Evolutionary conservation across 2,113 vertebrate genomes (phyloP), one percentile per base, ranked within the genome.

Genomic region (Stercorarius parasiticus): DNA sequence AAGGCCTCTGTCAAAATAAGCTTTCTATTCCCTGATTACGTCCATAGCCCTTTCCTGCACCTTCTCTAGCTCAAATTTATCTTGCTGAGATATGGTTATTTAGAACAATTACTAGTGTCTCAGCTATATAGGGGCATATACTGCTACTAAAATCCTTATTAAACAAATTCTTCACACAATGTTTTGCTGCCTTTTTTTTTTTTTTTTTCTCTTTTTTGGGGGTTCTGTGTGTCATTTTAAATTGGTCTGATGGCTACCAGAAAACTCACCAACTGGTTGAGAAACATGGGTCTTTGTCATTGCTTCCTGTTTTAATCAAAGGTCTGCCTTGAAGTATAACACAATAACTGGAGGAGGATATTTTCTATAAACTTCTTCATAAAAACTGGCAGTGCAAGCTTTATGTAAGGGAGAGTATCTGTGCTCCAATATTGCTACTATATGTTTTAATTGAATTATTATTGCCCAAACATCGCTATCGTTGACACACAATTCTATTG

Each of bases 381-480:
- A 66, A 92, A 86, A 92, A 27, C 7, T 71, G 10, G 14, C 53
- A 45, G 43, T 16, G 27, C 12, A 84, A 52, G 40, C 56, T 53
- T 79, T 78, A 38, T 55, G 10, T 40, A 49, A 77, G 19, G 40
- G 30, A 22, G 11, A 25, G 10, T 58, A 38, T n/a, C n/a, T 61
- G 15, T 90, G 25, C 45, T 90, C 26, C 72, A 73, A 13, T 59
- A 62, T 25, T 88, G 62, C 26, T 67, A 40, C 42, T 70, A 11
- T 58, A 58, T 58, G 4, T 77, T 94, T 82, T 66, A 74, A 72
- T 67, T 78, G 59, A 88, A 71, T 52, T 66, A 66, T 50, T 82
- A 34, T 49, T 86, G 30, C n/a, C 36, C 3, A 5, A 72, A 42
- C n/a, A 45, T 62, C 0, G 0, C 22, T 77, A 34, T 73, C 3